Evolutionary conservation across 2,113 vertebrate genomes (phyloP).

Genomic region (Chionomys nivalis): DNA sequence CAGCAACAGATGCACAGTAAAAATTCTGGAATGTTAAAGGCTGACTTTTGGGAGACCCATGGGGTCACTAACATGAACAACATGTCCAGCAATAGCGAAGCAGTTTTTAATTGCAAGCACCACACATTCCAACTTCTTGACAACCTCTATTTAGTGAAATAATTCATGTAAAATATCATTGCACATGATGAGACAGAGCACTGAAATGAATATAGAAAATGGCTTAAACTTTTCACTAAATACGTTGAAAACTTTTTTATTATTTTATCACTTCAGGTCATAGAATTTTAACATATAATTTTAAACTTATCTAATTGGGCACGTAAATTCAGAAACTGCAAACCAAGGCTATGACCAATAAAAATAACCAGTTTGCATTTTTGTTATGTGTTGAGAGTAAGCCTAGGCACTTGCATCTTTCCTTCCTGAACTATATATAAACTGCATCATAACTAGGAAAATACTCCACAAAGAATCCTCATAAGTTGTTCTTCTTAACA

Average conservation of each 20-base stretch:
- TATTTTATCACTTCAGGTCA: too few species aligned
- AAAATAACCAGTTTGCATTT: constrained; percentile 26
- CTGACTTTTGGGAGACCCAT: constrained; percentile 78
- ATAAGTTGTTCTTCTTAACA: neutral
- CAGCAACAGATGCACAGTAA: constrained; percentile 81
- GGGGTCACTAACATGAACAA: constrained; percentile 74
- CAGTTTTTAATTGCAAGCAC: constrained; percentile 53
- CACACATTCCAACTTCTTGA: constrained; percentile 45
- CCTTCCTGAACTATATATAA: neutral
- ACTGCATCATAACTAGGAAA: constrained; percentile 20
- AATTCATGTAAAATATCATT: constrained; percentile 30
- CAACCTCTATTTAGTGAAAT: constrained; percentile 43
- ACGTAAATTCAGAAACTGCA: neutral
- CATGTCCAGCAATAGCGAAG: constrained; percentile 61
- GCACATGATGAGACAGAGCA: neutral
- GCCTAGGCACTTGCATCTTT: neutral
- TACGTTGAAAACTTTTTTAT: neutral
- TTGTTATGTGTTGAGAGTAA: neutral
- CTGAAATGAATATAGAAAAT: neutral
- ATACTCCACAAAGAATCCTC: neutral
- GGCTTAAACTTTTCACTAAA: neutral
- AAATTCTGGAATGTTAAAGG: constrained; percentile 80
- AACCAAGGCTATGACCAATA: constrained; percentile 10
- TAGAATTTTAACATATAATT: neutral
- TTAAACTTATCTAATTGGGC: neutral